Base-by-base conservation (phyloP, 1,140 invertebrate genomes). In the Saccostrea cuccullata region DNA sequence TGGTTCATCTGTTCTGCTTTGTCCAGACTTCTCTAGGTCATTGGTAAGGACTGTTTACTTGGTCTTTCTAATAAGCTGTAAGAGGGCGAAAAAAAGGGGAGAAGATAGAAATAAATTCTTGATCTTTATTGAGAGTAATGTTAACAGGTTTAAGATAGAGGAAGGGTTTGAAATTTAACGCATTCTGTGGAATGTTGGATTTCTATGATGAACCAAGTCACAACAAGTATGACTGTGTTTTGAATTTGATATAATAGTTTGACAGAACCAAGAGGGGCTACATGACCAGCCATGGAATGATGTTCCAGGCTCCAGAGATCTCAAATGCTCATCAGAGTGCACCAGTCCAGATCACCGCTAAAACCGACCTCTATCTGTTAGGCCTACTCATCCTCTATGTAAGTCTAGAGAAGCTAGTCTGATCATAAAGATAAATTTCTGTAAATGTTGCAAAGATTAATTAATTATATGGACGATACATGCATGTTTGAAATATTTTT, bases 11-110 rank as follows among this genome's bases (percentile, higher is more conserved):
- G 70, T 86, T 8, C 70, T 91, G 30, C 55, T 91, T 20, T 84
- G 82, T 84, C 90, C 90, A 60, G 89, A 91, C 77, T 85, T 91
- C 58, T 91, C 90, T 64, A 90, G 87, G 83, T 64, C 88, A 36
- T 55, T 89, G 56, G 90, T 91, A 87, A 87, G 89, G 86, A 64
- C 60, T 23, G 20, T 47, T 9, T 47, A 47, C 9, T 47, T 47
- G 47, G 47, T 47, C 47, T 47, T 47, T 47, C 47, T 47, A 47
- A 47, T 8, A 47, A 9, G 47, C 47, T 47, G 47, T 47, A 47
- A 47, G 47, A 47, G 47, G 5, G 47, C 6, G 47, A 47, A 9
- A 47, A 8, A 47, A 47, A 47, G 47, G 47, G 9, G 47, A 9
- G 47, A 47, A 9, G 5, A 47, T 47, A 47, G 6, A 47, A 47